phyloP scores from a whole-genome alignment of 2,797 vertebrate species.

The Girardinus metallicus region DNA sequence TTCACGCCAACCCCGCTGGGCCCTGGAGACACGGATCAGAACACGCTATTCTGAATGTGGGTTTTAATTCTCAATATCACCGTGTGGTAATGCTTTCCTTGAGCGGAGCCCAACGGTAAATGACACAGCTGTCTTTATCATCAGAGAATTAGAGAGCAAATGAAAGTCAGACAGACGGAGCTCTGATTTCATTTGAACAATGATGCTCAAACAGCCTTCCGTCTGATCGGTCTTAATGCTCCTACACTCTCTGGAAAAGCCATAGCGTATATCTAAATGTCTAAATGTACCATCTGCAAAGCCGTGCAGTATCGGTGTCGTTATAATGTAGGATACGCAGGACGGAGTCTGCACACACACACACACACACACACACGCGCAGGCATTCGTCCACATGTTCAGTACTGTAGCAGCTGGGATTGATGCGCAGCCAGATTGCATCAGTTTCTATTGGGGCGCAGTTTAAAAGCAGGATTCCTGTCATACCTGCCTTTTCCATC shows the following conservation, averaged over 20 bases:
- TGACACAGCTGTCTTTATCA: conserved; percentile 73
- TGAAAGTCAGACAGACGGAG: conserved; percentile 64
- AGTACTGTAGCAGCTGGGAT: conserved; percentile 63
- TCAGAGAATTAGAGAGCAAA: conserved; percentile 43
- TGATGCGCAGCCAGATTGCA: conserved; percentile 64
- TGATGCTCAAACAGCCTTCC: conserved; percentile 40
- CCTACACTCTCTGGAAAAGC: conserved; percentile 63
- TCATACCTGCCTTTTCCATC: conserved; percentile 81
- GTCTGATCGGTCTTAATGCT: conserved; percentile 42
- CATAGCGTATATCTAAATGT: conserved; percentile 60
- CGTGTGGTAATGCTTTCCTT: conserved; percentile 53
- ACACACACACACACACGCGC: not conserved
- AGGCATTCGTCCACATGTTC: conserved; percentile 14
- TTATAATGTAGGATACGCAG: conserved; percentile 61
- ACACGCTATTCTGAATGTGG: conserved; percentile 30
- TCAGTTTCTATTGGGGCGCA: conserved; percentile 65
- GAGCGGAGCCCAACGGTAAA: conserved; percentile 56
- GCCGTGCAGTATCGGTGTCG: conserved; percentile 61
- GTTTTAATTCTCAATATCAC: conserved; percentile 45
- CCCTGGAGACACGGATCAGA: conserved; percentile 66
- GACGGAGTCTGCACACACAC: conserved; percentile 27
- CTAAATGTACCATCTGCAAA: conserved; percentile 64
- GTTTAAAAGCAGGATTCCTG: conserved; percentile 72
- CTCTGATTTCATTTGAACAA: conserved; percentile 70
- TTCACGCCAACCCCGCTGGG: conserved; percentile 78